phyloP scores from a whole-genome alignment of 2,888 invertebrate genomes.

The Acanthosepion lycidas region DNA sequence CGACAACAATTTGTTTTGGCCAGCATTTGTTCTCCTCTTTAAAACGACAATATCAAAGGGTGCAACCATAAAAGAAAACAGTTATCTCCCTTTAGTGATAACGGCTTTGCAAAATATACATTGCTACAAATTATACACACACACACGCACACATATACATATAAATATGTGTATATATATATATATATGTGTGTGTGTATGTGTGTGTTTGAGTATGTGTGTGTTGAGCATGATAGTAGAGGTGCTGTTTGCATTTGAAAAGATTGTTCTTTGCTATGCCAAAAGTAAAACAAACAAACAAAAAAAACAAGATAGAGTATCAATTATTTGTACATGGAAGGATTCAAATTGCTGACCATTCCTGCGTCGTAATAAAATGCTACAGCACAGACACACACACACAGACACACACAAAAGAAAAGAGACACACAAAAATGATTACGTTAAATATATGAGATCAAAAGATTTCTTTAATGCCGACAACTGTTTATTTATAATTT shows the following conservation, averaged over 20 bases:
- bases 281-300: neutral
- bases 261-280: neutral
- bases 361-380: neutral
- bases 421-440: neutral
- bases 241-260: too few species aligned
- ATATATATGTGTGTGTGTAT: too few species aligned
- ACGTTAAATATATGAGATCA: neutral
- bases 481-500: slow-evolving; percentile 6
- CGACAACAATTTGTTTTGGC: neutral
- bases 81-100: slow-evolving; percentile 33
- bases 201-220: too few species aligned
- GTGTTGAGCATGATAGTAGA: too few species aligned
- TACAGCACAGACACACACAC: neutral
- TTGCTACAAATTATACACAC: neutral
- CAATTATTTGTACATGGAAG: slow-evolving; percentile 33
- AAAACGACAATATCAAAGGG: neutral
- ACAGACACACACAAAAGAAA: too few species aligned
- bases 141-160: too few species aligned
- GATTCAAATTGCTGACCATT: neutral
- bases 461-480: neutral
- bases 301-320: neutral
- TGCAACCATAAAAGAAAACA: neutral
- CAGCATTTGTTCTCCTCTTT: neutral
- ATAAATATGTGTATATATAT: too few species aligned
- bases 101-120: neutral